Evolutionary conservation across 2,888 invertebrate genomes (phyloP), one percentile per base, ranked within the genome.

Genomic region (Neoitamus cyanurus): DNA sequence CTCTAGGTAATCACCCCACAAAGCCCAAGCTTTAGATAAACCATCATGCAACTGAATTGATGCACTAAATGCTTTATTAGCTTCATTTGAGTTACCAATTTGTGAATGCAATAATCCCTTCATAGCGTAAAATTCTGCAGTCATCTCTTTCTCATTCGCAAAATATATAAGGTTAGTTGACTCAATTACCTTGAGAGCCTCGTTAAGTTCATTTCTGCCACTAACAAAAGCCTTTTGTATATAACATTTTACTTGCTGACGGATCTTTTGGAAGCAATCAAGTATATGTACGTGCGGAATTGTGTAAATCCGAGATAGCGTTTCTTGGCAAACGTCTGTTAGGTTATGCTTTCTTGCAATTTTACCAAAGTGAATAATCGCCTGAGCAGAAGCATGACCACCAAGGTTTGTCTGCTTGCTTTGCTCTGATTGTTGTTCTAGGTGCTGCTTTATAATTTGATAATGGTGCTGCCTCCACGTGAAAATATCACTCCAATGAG

Each of bases 391-490:
- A 1, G 92, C 92, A 90, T 99, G 99, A 0, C 98, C 98, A 0
- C 99, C 99, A 5, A 99, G 92, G 96, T 98, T 98, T 84, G 96
- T 95, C 87, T 96, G 95, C 88, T 95, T 96, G 30, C 94, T 93
- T 46, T 93, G 92, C 20, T 86, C 86, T 85, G 90, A 90, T 85
- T 91, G 91, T 70, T 91, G 90, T 88, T 98, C 96, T 91, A 97
- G 96, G 89, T 97, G 96, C 83, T 94, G 94, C 3, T 97, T 96
- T 87, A 98, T 97, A 89, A 96, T 97, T 91, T 98, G 97, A 90
- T 98, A 99, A 91, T 99, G 98, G 91, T 98, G 98, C 89, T 99
- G 98, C 0, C 99, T 92, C 99, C 99, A 99, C 0, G 97, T 97
- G 91, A 99, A 98, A 84, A 99, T 97, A 89, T 99, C 98, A 89